Evolutionary conservation across 1,140 invertebrate genomes (phyloP).

Genomic region (Coelopa frigida): DNA sequence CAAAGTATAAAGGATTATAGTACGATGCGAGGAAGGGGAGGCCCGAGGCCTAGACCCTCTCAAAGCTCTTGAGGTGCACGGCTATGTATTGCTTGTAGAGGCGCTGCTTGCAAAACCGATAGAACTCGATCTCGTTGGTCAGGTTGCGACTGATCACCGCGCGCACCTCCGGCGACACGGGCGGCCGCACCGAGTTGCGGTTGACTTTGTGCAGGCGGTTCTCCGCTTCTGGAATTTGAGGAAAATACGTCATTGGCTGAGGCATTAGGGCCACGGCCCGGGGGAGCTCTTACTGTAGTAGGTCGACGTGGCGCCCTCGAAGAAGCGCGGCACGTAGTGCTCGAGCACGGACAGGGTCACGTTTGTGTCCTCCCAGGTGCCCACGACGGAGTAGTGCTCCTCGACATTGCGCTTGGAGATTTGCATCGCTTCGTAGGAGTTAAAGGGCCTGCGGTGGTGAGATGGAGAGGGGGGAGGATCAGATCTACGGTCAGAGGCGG

Average conservation of each 20-base stretch:
- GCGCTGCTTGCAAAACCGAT: conserved; percentile 79
- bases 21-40: too few species aligned
- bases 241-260: background rate
- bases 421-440: conserved; percentile 70
- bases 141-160: conserved; percentile 74
- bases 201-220: conserved; percentile 69
- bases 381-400: conserved; percentile 77
- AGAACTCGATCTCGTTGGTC: conserved; percentile 84
- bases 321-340: conserved; percentile 75
- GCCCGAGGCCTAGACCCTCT: too few species aligned
- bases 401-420: conserved; percentile 76
- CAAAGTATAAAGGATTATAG: too few species aligned
- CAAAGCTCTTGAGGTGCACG: conserved; percentile 45
- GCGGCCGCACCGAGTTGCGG: conserved; percentile 63
- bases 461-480: too few species aligned
- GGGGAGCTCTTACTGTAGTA: conserved; percentile 23
- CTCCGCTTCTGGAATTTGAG: conserved; percentile 55
- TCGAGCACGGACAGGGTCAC: conserved; percentile 74
- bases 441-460: conserved; percentile 79
- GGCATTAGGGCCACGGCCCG: too few species aligned
- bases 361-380: conserved; percentile 82
- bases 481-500: too few species aligned
- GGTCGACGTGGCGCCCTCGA: conserved; percentile 58
- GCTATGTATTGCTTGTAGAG: conserved; percentile 72
- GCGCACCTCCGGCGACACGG: conserved; percentile 71